Base-by-base conservation (phyloP, 2,888 invertebrate species). In the Andrena haemorrhoa region DNA sequence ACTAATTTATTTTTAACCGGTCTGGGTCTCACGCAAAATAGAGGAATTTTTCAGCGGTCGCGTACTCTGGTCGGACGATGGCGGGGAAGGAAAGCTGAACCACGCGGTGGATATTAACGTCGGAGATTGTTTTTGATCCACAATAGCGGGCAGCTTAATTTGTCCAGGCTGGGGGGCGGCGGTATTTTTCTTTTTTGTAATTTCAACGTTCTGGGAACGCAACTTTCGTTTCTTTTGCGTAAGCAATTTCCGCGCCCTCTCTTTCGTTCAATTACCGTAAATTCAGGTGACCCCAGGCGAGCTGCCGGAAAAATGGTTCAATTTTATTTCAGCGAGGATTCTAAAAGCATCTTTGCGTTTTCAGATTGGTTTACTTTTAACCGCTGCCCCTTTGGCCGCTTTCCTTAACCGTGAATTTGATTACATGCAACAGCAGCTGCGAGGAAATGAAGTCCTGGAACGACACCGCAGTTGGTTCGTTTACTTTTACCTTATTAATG, bases 191-290 rank as follows among this genome's bases (percentile, higher is more conserved):
- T 8, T 31, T 68, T 29, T 47, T 47, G 29, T 8, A 75, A 68
- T 68, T 63, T 33, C 53, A 68, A 68, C 68, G 47, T 63, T 35
- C 35, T 6, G 7, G 23, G 49, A 64, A 78, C 61, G 20, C n/a
- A n/a, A 56, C 23, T n/a, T 63, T 61, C 74, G 61, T 68, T 66
- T 68, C 74, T 41, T 53, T 53, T 51, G 31, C 47, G 53, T 61
- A 53, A 68, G 66, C 66, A 74, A 78, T 78, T 74, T 74, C 60
- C 74, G 66, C 10, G 56, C 56, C n/a, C 31, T 35, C 65, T 35
- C 64, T 53, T 66, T 61, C 26, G 23, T 74, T 61, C 65, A 61
- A 53, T 74, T 74, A 63, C 47, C 33, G 66, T 74, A 74, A 66
- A 77, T 58, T 35, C 35, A 16, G 12, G 51, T 10, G 49, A 51